phyloP scores from a whole-genome alignment of 2,888 invertebrate genomes.

The Periphyllus acericola region DNA sequence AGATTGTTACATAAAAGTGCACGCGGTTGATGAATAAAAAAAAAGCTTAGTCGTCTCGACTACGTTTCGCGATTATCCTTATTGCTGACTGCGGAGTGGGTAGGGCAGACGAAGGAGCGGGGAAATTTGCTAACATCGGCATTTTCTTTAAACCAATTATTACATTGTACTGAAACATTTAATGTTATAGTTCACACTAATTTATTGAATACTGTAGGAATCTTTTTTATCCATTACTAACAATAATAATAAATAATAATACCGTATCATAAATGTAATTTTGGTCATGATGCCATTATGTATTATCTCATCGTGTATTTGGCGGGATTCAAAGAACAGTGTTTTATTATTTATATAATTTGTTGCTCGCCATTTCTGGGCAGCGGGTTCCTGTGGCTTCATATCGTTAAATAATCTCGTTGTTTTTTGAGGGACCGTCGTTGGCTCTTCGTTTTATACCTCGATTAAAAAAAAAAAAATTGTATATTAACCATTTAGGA shows the following conservation, averaged over 20 bases:
- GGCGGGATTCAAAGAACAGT: neutral
- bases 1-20: constrained; percentile 48
- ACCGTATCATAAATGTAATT: neutral
- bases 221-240: neutral
- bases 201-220: neutral
- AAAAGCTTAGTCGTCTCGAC: constrained; percentile 41
- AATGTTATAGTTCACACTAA: neutral
- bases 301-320: neutral
- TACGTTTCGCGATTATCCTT: constrained; percentile 43
- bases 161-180: constrained; percentile 14
- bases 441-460: neutral
- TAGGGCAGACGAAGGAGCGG: neutral
- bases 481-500: neutral
- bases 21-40: constrained; percentile 41
- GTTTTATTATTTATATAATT: neutral
- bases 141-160: constrained; percentile 31
- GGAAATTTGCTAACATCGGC: constrained; percentile 23
- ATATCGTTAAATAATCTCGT: neutral
- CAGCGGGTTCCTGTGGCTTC: neutral
- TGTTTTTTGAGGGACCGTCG: neutral
- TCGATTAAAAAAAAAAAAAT: neutral
- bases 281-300: neutral
- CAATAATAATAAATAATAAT: neutral
- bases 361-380: neutral
- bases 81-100: neutral